Base-by-base conservation (phyloP, 2,888 invertebrate species). In the Lithophane semibrunnea region DNA sequence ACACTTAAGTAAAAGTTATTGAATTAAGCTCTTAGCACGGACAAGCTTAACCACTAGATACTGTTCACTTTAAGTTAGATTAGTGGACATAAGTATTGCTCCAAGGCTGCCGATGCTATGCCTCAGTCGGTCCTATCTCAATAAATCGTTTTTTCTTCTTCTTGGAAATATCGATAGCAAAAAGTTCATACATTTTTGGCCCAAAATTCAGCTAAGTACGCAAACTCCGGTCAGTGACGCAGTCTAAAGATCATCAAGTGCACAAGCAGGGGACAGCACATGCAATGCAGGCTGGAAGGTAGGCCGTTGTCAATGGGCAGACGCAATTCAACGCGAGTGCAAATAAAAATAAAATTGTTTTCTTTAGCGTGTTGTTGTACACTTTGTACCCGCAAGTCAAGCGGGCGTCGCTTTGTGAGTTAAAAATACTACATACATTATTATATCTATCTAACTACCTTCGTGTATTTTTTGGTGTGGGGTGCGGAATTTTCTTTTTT, bases 1-100 rank as follows among this genome's bases (percentile, higher is more conserved):
- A 65, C 16, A 42, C 49, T n/a, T 63, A 77, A 84, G 75, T 77
- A 54, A 58, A 82, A 82, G 37, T 73, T 86, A 84, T 68, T 61
- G 79, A 64, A 9, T 60, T 56, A 58, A 78, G 78, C 86, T 86
- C 68, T 86, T 82, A 78, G 76, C 49, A 21, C 5, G 12, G 56
- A 68, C 70, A 42, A 75, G 68, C 42, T 63, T 67, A 75, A 79
- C 65, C 65, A 74, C 69, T 61, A 69, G 60, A 72, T 79, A 75
- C 54, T 73, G 71, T 66, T 66, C 24, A 18, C 5, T 61, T 70
- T 74, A 73, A 60, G 52, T 74, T 73, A 79, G 56, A 83, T 64
- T 71, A 16, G 73, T 73, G 42, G 67, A 63, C 37, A 52, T 52
- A 42, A 37, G 56, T 58, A 18, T 24, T 37, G 12, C n/a, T 70